These are phyloP conservation scores for Pogonocichla stellata DNA, from an alignment of 2,113 vertebrate species.

Conservation along the genomic window DNA sequence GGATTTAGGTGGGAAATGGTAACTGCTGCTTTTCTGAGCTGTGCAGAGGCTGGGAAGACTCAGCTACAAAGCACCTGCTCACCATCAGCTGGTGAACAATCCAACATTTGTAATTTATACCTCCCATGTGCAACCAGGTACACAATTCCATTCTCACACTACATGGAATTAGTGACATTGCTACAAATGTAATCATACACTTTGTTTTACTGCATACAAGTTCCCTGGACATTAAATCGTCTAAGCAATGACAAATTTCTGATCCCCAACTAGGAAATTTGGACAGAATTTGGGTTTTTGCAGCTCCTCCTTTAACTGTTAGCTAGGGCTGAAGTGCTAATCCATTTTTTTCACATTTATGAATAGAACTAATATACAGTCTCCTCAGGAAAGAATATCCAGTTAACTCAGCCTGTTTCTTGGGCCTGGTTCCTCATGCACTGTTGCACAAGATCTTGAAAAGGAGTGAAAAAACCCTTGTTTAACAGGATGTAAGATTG, in stretches of 20 bases:
- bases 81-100: not conserved
- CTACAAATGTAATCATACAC: not conserved
- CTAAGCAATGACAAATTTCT: not conserved
- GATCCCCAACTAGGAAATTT: not conserved
- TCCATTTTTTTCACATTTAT: not conserved
- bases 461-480: not conserved
- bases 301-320: not conserved
- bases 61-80: not conserved
- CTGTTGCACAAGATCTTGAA: not conserved
- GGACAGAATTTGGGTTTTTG: not conserved
- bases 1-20: not conserved
- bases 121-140: not conserved
- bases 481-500: not conserved
- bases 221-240: not conserved
- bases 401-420: not conserved
- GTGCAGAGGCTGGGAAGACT: not conserved
- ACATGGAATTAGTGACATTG: not conserved
- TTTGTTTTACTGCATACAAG: not conserved
- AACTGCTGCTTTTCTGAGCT: not conserved
- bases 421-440: not conserved
- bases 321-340: not conserved
- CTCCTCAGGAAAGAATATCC: not conserved
- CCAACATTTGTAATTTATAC: not conserved
- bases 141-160: not conserved
- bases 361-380: not conserved